Percentiles rank a stretch among this genome's conserved stretches.
Evolutionary conservation across 2,888 invertebrate species (phyloP).

Genomic region (Caenorhabditis panamensis): DNA sequence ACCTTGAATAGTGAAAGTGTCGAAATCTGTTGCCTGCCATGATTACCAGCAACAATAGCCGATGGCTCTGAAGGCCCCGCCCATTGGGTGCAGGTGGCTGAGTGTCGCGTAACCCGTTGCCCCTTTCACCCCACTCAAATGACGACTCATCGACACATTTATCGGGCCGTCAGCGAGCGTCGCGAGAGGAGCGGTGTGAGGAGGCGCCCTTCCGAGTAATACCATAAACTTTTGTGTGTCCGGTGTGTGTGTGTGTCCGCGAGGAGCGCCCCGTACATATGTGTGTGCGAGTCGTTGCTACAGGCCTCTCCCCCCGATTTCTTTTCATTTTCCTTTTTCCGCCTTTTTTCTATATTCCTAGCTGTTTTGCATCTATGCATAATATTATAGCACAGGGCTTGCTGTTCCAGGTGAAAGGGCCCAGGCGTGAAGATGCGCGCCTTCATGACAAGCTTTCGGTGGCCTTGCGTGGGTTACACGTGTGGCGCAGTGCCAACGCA

Average conservation of each 20-base stretch:
- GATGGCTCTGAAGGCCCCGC: neutral
- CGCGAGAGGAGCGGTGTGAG: neutral
- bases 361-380: no score
- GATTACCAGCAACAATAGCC: no score
- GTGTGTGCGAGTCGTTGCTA: neutral
- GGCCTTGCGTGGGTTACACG: no score
- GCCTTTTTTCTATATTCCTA: constrained; percentile 1
- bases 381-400: no score
- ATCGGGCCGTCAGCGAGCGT: neutral
- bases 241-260: constrained; percentile 23
- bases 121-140: constrained; percentile 15
- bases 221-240: constrained; percentile 54
- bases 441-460: no score
- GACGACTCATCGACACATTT: constrained; percentile 55
- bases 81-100: constrained; percentile 22
- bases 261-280: constrained; percentile 1
- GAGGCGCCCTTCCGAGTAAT: constrained; percentile 39
- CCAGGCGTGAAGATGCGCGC: no score
- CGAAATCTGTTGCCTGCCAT: neutral
- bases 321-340: neutral
- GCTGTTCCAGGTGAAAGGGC: no score
- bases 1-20: neutral
- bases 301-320: constrained; percentile 5
- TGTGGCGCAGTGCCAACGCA: no score
- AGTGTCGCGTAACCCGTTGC: no score